phyloP scores from a whole-genome alignment of 2,113 vertebrate genomes.

The Dolichallabes microphthalmus region DNA sequence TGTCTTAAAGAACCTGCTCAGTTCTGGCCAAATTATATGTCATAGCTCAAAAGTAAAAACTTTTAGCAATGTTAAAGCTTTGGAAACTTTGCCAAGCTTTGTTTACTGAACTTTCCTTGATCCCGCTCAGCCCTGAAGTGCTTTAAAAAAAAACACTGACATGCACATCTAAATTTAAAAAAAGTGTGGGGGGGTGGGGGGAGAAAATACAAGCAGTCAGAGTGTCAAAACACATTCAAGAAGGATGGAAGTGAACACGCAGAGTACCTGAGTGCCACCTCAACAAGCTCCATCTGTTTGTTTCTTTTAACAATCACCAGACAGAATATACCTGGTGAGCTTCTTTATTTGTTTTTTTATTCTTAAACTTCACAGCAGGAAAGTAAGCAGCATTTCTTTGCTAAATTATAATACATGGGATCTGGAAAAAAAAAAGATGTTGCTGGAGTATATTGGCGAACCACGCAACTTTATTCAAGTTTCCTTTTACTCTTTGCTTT shows the following conservation, averaged over 20 bases:
- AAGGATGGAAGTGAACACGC: conserved; percentile 19
- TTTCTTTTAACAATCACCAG: conserved; percentile 13
- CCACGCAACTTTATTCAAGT: neutral
- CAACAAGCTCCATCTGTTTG: conserved; percentile 12
- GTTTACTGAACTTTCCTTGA: conserved; percentile 32
- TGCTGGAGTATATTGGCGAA: neutral
- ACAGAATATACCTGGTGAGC: neutral
- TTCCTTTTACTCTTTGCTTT: neutral
- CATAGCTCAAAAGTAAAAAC: neutral
- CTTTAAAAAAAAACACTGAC: neutral
- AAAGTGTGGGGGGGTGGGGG: too few relatives aligned
- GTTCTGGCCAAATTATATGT: neutral
- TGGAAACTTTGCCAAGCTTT: neutral
- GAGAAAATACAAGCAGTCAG: neutral
- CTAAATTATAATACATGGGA: neutral
- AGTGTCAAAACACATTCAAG: conserved; percentile 17
- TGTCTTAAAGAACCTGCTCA: too few relatives aligned
- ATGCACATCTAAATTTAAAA: neutral
- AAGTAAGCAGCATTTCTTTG: neutral
- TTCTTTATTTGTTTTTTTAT: neutral
- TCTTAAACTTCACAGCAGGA: neutral
- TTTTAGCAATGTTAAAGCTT: neutral
- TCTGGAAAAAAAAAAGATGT: neutral
- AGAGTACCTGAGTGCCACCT: conserved; percentile 32
- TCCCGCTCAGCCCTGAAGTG: neutral